Conservation (phyloP, 2,888 invertebrate genomes). For the Crepidodera aurea region DNA sequence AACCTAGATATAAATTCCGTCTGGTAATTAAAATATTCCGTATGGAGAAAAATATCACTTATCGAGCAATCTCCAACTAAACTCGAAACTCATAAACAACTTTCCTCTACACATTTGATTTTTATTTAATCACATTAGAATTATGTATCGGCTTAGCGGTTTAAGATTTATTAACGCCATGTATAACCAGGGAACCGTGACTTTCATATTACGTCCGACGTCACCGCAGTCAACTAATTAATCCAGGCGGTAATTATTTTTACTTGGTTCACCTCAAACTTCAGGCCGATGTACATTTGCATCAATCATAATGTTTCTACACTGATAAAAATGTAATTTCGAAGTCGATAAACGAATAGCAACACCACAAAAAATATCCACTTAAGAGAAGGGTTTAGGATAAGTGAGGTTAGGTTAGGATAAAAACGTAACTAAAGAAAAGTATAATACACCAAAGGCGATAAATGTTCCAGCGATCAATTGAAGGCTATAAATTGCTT, state of each 20-base stretch:
- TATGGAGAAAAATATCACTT: too few species aligned
- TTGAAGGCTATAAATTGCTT: too few species aligned
- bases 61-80: too few species aligned
- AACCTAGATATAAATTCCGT: too few species aligned
- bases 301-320: background rate
- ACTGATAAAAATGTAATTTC: slow-evolving; percentile 3
- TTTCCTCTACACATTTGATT: background rate
- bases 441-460: too few species aligned
- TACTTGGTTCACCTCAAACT: slow-evolving; percentile 12
- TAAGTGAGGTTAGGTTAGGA: too few species aligned
- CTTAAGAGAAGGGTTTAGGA: too few species aligned
- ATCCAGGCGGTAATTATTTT: slow-evolving; percentile 8
- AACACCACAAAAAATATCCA: too few species aligned
- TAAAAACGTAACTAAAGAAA: too few species aligned
- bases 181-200: slow-evolving; percentile 7
- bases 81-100: background rate
- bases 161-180: slow-evolving; percentile 9
- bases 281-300: slow-evolving; percentile 6
- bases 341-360: too few species aligned
- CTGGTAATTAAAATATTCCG: too few species aligned
- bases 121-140: background rate
- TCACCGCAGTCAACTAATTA: slow-evolving; percentile 2
- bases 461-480: background rate
- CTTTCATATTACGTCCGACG: slow-evolving; percentile 10
- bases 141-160: background rate